Evolutionary conservation across 2,113 vertebrate genomes (phyloP).

Genomic region (Sorex araneus): DNA sequence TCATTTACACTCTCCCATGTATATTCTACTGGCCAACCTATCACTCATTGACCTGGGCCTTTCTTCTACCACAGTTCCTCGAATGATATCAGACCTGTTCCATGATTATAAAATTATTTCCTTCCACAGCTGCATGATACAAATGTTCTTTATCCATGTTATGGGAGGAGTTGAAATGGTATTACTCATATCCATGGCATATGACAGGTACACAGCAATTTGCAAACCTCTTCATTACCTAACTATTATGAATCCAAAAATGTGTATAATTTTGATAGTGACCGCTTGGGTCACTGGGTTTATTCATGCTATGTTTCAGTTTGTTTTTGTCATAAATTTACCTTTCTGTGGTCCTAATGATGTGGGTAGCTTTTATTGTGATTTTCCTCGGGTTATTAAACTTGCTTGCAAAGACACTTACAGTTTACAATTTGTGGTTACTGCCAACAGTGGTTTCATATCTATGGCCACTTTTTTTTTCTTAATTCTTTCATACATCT

Average conservation of each 20-base stretch:
- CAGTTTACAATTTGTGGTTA: constrained; percentile 79
- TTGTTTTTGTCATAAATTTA: constrained; percentile 80
- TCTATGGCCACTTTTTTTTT: constrained; percentile 79
- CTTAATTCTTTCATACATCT: constrained; percentile 76
- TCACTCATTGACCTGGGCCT: constrained; percentile 80
- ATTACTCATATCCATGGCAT: constrained; percentile 79
- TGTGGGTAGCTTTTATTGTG: constrained; percentile 82
- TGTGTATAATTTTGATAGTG: constrained; percentile 54
- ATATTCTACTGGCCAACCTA: constrained; percentile 82
- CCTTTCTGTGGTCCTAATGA: constrained; percentile 80
- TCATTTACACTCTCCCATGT: constrained; percentile 81
- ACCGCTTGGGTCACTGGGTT: constrained; percentile 69
- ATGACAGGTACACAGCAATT: constrained; percentile 80
- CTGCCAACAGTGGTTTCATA: constrained; percentile 82
- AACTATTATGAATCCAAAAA: constrained; percentile 74
- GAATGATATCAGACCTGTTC: constrained; percentile 78
- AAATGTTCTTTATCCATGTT: constrained; percentile 85
- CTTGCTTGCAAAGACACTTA: constrained; percentile 78
- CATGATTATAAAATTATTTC: constrained; percentile 68
- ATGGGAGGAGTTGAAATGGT: constrained; percentile 81
- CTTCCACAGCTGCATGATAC: constrained; percentile 77
- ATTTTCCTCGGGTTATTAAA: constrained; percentile 81
- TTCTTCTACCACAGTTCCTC: constrained; percentile 82
- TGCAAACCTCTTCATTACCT: constrained; percentile 82
- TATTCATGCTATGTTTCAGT: constrained; percentile 79